Conservation (phyloP, 2,888 invertebrate species). For the Agrochola lota region DNA sequence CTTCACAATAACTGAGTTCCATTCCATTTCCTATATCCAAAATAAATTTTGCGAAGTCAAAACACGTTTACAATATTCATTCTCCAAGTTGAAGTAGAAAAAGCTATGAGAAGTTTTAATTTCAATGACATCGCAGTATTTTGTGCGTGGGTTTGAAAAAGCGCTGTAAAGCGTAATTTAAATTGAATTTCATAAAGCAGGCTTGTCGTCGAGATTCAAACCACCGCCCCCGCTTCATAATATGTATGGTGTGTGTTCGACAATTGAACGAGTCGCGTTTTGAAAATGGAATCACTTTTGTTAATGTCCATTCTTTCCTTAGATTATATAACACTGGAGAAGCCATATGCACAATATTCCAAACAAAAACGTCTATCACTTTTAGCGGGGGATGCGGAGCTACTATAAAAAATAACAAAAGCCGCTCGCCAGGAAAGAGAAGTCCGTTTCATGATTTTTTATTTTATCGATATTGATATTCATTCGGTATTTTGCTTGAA, state of each 20-base stretch:
- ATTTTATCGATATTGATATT: too few relatives aligned
- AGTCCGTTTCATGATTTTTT: too few relatives aligned
- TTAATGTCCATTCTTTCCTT: slow-evolving; percentile 24
- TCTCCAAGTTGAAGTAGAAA: slow-evolving; percentile 40
- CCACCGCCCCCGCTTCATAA: slow-evolving; percentile 42
- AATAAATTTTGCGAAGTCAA: slow-evolving; percentile 63
- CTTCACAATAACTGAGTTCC: slow-evolving; percentile 51
- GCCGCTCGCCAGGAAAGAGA: too few relatives aligned
- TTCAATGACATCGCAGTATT: slow-evolving; percentile 47
- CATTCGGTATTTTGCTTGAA: too few relatives aligned
- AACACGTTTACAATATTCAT: slow-evolving; percentile 64
- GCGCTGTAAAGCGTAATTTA: slow-evolving; percentile 41
- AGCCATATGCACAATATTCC: too few relatives aligned
- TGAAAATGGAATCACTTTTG: slow-evolving; percentile 41
- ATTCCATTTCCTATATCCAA: slow-evolving; percentile 53
- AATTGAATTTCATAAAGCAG: slow-evolving; percentile 62
- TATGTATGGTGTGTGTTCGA: slow-evolving; percentile 47
- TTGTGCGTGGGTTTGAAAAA: slow-evolving; percentile 49
- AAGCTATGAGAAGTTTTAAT: slow-evolving; percentile 47
- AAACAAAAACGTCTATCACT: too few relatives aligned
- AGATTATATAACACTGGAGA: too few relatives aligned
- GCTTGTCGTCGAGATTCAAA: slow-evolving; percentile 44
- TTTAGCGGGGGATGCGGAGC: too few relatives aligned
- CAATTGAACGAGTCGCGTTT: slow-evolving; percentile 47
- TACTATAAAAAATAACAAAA: too few relatives aligned